phyloP scores from a whole-genome alignment of 2,888 invertebrate genomes.

The Latrodectus hesperus region DNA sequence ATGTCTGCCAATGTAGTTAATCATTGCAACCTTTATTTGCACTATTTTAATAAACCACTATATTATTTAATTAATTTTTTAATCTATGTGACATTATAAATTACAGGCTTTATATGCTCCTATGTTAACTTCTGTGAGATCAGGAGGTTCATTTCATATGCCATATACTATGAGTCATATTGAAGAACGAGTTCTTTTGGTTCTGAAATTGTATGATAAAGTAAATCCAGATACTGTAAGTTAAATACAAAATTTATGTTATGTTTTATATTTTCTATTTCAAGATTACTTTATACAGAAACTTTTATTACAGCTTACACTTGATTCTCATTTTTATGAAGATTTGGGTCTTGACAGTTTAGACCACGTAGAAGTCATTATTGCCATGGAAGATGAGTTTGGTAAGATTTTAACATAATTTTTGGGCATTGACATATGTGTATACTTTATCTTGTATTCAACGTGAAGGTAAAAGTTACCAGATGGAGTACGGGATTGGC shows the following conservation, averaged over 20 bases:
- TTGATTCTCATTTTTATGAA: slow-evolving; percentile 96
- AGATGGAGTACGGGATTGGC: too few relatives aligned
- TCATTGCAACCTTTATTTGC: too few relatives aligned
- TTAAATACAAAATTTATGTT: not conserved
- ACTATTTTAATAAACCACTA: too few relatives aligned
- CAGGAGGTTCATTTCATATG: slow-evolving; percentile 39
- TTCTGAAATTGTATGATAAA: slow-evolving; percentile 98
- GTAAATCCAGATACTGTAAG: slow-evolving; percentile 93
- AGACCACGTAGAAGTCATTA: slow-evolving; percentile 99
- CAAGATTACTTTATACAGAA: slow-evolving; percentile 18
- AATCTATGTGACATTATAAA: not conserved
- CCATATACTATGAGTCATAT: slow-evolving; percentile 89
- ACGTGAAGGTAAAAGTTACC: too few relatives aligned
- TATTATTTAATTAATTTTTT: too few relatives aligned
- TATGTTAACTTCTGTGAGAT: slow-evolving; percentile 9
- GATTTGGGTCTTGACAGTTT: slow-evolving; percentile 98
- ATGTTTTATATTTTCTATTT: not conserved
- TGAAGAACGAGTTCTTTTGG: slow-evolving; percentile 91
- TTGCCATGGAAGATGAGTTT: slow-evolving; percentile 99
- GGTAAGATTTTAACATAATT: slow-evolving; percentile 76
- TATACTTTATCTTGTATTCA: too few relatives aligned
- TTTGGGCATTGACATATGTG: too few relatives aligned
- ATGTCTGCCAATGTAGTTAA: too few relatives aligned
- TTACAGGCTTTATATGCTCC: slow-evolving; percentile 26
- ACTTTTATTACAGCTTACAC: slow-evolving; percentile 84